Evolutionary conservation across 1,140 invertebrate species (phyloP), one percentile per base, ranked within the genome.

Genomic region (Andricus grossulariae): DNA sequence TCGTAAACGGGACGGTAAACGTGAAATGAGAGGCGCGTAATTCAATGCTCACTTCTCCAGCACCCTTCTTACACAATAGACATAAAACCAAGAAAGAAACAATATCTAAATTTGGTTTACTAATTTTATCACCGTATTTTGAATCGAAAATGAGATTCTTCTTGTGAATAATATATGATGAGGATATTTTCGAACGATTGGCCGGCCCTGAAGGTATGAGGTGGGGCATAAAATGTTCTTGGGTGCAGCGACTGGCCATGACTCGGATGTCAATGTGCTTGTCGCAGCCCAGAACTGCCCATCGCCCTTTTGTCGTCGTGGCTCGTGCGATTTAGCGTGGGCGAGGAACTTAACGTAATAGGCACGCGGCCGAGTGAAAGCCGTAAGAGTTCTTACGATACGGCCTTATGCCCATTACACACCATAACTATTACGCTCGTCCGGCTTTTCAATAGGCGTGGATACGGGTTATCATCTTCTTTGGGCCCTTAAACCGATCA

Each of bases 251-350:
- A 83, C 85, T 90, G 88, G 85, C 89, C 89, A 86, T 90, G 88
- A 90, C 88, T 89, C 84, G 86, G 88, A 89, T 88, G 88, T 89
- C 83, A 87, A 86, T 85, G 82, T 85, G 86, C 81, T 73, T 80
- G 85, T 83, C 73, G 70, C 76, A 82, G 76, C 70, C 82, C 71
- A 81, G 70, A 78, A 79, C 70, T 57, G 75, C 78, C 75, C 52
- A 78, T 74, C 72, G 57, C 75, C 81, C 72, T 83, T 77, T 81
- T 82, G 80, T 80, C 80, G 79, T 79, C 75, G 75, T 57, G 51
- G 66, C 32, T 76, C 78, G 80, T 87, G 84, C 87, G 84, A 84
- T 75, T 70, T 50, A 54, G 57, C 71, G 79, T 21, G 66, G 71
- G 77, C 77, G 75, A 77, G 50, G 73, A 81, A 82, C 80, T 80